These are phyloP conservation scores for Melanotaenia nigrans DNA, from an alignment of 2,797 vertebrate genomes.

Conservation along the genomic window DNA sequence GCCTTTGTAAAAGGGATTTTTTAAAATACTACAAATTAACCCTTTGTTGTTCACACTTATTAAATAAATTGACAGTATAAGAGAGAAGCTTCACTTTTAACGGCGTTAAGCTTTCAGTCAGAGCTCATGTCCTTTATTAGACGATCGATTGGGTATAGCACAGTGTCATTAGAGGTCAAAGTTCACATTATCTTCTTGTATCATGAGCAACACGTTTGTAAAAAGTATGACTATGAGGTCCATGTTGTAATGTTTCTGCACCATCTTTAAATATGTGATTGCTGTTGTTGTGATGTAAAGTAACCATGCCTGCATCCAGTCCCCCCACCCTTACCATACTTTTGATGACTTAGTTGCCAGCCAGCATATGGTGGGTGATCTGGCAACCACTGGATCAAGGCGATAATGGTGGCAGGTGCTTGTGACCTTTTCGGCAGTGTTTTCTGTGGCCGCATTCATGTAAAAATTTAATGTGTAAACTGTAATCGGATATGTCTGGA, in stretches of 20 bases:
- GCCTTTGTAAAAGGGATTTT: not conserved
- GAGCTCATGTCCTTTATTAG: not conserved
- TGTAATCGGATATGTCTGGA: conserved; percentile 31
- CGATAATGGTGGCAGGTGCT: not conserved
- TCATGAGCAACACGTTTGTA: not conserved
- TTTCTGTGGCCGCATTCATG: not conserved
- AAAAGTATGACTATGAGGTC: not conserved
- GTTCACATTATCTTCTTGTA: not conserved
- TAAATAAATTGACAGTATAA: not conserved
- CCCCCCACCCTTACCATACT: not conserved
- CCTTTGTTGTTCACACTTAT: not conserved
- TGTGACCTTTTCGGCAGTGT: not conserved
- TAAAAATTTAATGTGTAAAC: conserved; percentile 5
- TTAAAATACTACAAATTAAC: not conserved
- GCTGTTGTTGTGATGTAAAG: not conserved
- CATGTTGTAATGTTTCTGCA: conserved; percentile 17
- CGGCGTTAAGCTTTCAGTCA: not conserved
- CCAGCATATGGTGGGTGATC: not conserved
- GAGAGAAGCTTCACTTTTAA: not conserved
- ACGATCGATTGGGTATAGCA: not conserved
- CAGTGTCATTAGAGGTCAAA: not conserved
- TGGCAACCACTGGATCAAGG: conserved; percentile 6
- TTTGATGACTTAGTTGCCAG: not conserved
- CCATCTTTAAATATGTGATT: conserved; percentile 30
- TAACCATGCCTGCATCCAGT: not conserved